Percentiles rank a stretch among this genome's conserved stretches.
Evolutionary conservation across 2,797 vertebrate species (phyloP).

Genomic region (Squalus acanthias): DNA sequence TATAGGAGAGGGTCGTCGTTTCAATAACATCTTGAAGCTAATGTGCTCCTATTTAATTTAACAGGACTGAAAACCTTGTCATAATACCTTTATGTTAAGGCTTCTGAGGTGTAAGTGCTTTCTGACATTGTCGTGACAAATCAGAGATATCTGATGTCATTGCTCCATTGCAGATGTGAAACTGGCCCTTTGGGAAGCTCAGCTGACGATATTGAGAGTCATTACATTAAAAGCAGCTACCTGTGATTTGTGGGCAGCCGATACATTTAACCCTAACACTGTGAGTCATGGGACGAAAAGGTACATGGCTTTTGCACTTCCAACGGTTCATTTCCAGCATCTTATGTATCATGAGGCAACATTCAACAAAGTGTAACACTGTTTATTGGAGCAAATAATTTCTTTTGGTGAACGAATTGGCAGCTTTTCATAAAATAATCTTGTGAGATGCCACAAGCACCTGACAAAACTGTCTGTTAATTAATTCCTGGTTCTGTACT

Average conservation of each 20-base stretch:
- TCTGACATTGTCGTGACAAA: constrained; percentile 19
- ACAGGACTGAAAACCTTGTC: background rate
- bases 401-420: background rate
- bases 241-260: background rate
- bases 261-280: constrained; percentile 13
- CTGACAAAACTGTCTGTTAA: background rate
- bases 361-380: background rate
- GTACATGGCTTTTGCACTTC: background rate
- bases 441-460: background rate
- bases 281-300: constrained; percentile 20
- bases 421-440: background rate
- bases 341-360: background rate
- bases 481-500: background rate
- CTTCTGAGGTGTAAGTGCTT: constrained; percentile 30
- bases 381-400: background rate
- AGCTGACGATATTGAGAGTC: background rate
- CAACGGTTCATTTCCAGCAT: background rate
- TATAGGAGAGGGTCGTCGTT: background rate
- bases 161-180: background rate
- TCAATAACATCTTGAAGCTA: background rate
- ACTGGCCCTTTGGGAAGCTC: constrained; percentile 5
- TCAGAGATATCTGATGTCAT: constrained; percentile 14
- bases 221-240: constrained; percentile 32
- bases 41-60: constrained; percentile 14
- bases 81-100: constrained; percentile 15